Evolutionary conservation across 1,140 invertebrate species (phyloP).

Genomic region (Pseudomyrmex dendroicus): DNA sequence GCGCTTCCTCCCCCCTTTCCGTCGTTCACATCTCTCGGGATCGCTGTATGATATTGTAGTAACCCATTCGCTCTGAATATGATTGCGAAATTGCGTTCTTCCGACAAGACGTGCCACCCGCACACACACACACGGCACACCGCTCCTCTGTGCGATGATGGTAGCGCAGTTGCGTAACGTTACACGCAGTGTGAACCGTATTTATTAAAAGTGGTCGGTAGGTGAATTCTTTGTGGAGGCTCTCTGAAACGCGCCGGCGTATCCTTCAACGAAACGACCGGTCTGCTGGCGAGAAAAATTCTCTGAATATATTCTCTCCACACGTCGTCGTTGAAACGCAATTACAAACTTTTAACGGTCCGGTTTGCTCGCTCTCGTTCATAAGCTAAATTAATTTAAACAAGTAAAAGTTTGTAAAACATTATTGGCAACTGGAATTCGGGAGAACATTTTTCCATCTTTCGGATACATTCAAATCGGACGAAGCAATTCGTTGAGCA

Average conservation of each 20-base stretch:
- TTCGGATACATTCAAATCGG: too few species aligned
- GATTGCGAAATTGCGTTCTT: conserved; percentile 84
- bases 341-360: conserved; percentile 12
- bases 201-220: conserved; percentile 75
- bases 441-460: too few species aligned
- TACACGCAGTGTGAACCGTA: conserved; percentile 74
- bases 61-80: conserved; percentile 81
- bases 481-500: too few species aligned
- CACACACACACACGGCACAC: too few species aligned
- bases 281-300: neutral
- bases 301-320: conserved; percentile 6
- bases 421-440: too few species aligned
- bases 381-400: neutral
- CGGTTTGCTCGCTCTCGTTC: neutral
- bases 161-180: too few species aligned
- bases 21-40: conserved; percentile 65
- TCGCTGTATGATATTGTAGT: conserved; percentile 73
- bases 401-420: too few species aligned
- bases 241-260: neutral
- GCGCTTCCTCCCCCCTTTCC: conserved; percentile 1
- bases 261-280: conserved; percentile 26
- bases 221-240: conserved; percentile 52
- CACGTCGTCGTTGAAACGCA: neutral
- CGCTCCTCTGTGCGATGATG: too few species aligned
- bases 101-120: conserved; percentile 81